Evolutionary conservation across 2,797 vertebrate genomes (phyloP).

Genomic region (Sebastiscus tertius): DNA sequence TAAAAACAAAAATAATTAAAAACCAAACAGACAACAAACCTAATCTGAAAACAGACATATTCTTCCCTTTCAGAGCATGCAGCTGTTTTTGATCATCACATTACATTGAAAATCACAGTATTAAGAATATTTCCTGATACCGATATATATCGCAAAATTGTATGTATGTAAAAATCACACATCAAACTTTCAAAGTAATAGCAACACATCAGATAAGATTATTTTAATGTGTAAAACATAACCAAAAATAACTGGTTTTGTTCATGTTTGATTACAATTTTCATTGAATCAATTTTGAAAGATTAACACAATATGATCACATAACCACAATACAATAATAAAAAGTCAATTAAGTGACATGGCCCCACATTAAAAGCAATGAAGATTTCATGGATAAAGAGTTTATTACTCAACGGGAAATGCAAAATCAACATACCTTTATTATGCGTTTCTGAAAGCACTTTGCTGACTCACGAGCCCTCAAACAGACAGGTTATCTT

Average conservation of each 20-base stretch:
- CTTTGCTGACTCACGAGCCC: background rate
- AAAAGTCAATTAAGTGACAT: background rate
- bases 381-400: background rate
- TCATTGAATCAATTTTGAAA: background rate
- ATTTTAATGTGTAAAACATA: background rate
- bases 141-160: no score
- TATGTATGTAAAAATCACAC: background rate
- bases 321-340: background rate
- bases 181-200: background rate
- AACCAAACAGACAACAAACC: background rate
- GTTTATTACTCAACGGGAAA: background rate
- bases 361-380: background rate
- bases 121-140: background rate
- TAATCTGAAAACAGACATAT: background rate
- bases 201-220: background rate
- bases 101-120: background rate
- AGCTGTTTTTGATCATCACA: no score
- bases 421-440: constrained; percentile 12
- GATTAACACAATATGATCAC: background rate
- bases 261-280: background rate
- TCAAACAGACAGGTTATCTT: background rate
- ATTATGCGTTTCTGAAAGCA: background rate
- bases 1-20: background rate
- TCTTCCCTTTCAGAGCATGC: no score
- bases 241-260: background rate